Evolutionary conservation across 2,113 vertebrate species (phyloP).

Genomic region (Pteruthius melanotis): DNA sequence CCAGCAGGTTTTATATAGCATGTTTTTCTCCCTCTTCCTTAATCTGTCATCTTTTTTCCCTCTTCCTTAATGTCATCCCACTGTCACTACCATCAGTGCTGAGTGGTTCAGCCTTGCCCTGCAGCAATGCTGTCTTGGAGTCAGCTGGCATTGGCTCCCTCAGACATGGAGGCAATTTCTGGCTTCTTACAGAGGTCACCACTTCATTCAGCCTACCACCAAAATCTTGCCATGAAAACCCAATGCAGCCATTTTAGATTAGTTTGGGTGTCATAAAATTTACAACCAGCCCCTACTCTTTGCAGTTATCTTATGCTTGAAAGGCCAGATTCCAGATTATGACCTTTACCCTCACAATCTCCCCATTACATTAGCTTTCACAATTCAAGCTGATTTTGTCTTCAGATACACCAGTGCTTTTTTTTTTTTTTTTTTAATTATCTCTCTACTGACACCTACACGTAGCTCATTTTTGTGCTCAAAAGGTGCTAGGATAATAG

Average conservation of each 20-base stretch:
- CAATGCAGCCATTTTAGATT: not conserved
- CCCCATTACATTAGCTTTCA: not conserved
- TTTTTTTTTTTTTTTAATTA: not conserved
- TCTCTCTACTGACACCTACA: not conserved
- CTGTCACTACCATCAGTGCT: accelerated
- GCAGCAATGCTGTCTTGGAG: accelerated
- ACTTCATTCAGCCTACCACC: accelerated
- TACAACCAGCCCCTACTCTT: accelerated
- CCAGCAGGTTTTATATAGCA: not conserved
- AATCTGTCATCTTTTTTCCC: too few species aligned
- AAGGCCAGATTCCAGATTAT: not conserved
- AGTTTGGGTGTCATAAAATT: not conserved
- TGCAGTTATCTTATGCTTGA: not conserved
- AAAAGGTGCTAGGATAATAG: not conserved
- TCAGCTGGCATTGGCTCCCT: not conserved
- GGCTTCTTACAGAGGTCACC: not conserved
- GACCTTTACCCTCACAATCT: not conserved
- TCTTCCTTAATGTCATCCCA: accelerated
- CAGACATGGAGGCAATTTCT: accelerated
- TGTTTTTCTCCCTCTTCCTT: not conserved
- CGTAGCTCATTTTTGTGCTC: not conserved
- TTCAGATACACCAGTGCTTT: not conserved
- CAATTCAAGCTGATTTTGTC: not conserved
- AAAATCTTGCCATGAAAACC: not conserved
- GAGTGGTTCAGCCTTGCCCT: not conserved